Conservation (phyloP, 2,113 vertebrate genomes). For the Upupa epops region DNA sequence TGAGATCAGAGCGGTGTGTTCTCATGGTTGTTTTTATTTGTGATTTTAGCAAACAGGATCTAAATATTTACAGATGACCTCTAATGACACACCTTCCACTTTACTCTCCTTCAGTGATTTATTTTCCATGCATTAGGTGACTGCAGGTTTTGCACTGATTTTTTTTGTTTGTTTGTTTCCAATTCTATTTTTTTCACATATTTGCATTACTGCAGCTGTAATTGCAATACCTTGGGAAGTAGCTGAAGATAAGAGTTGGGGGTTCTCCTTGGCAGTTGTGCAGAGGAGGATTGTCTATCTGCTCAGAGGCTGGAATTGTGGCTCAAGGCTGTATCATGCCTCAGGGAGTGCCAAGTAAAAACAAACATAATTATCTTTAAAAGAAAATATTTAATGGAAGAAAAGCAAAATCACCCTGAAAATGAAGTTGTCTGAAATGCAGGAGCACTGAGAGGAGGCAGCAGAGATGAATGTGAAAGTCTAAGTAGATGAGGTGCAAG, state of each 20-base stretch:
- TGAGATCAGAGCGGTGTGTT: neutral
- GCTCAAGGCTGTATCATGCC: neutral
- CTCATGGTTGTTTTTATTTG: neutral
- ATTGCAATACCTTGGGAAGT: neutral
- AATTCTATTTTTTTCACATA: neutral
- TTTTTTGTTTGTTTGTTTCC: neutral
- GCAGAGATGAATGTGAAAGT: neutral
- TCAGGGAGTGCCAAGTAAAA: neutral
- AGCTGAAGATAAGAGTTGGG: neutral
- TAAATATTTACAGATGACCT: neutral
- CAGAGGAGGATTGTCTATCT: neutral
- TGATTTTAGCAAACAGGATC: neutral
- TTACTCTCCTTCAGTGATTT: neutral
- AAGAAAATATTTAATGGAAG: neutral
- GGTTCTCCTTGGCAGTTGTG: neutral
- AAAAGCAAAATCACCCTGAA: neutral
- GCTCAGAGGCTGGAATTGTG: neutral
- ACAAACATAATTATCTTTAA: neutral
- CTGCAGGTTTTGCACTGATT: neutral
- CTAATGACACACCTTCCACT: neutral
- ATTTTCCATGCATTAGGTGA: neutral
- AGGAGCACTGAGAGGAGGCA: neutral
- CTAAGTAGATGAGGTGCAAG: neutral
- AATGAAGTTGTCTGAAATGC: neutral
- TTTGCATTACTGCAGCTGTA: neutral